Evolutionary conservation across 2,113 vertebrate genomes (phyloP).

Genomic region (Terrapene triunguis): DNA sequence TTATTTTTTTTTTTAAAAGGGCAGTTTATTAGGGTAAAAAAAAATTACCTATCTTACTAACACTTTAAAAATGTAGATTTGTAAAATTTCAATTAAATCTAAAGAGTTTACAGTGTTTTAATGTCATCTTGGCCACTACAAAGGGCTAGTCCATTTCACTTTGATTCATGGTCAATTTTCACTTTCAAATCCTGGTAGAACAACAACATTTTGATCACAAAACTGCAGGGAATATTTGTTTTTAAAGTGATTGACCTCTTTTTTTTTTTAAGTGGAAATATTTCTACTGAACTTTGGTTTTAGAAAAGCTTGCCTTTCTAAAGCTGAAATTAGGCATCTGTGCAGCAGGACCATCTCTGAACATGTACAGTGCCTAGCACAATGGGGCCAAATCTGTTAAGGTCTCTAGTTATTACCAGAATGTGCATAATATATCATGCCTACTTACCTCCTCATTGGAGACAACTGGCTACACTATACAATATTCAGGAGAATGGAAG

Average conservation of each 20-base stretch:
- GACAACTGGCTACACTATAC: accelerated
- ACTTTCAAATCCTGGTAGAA: not conserved
- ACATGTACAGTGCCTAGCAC: not conserved
- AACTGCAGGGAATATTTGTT: accelerated
- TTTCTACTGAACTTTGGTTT: not conserved
- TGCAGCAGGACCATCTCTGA: not conserved
- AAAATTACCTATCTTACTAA: not conserved
- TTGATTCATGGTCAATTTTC: not conserved
- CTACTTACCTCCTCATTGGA: not conserved
- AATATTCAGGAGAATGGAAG: not conserved
- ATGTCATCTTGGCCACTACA: not conserved
- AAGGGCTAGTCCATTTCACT: not conserved
- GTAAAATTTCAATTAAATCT: no score
- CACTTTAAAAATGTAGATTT: not conserved
- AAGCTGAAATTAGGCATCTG: not conserved
- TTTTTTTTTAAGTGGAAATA: accelerated
- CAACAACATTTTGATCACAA: not conserved
- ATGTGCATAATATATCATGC: accelerated
- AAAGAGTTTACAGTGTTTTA: not conserved
- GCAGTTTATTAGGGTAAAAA: not conserved
- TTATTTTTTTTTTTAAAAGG: no score
- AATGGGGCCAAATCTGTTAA: accelerated
- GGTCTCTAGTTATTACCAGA: not conserved
- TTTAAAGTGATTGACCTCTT: not conserved
- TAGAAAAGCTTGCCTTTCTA: not conserved